phyloP scores from a whole-genome alignment of 2,113 vertebrate species.

The Scomber colias region DNA sequence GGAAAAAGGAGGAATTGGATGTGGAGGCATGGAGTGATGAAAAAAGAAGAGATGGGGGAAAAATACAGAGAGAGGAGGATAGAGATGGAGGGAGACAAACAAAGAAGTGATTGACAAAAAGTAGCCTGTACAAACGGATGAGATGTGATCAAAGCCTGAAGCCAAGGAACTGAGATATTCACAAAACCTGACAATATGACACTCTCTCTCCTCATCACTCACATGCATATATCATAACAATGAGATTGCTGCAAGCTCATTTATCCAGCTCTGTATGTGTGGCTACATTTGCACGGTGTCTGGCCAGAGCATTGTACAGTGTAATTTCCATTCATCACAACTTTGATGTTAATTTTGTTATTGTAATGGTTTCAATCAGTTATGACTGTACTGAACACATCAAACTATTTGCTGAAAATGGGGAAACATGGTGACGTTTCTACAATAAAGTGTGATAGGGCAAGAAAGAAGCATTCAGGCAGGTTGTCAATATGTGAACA shows the following conservation, averaged over 20 bases:
- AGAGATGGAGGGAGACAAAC: conserved; percentile 4
- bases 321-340: too few species aligned
- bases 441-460: too few species aligned
- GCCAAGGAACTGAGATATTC: conserved; percentile 30
- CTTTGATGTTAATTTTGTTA: background rate
- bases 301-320: too few species aligned
- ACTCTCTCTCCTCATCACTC: conserved; percentile 46
- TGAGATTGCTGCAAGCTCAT: conserved; percentile 46
- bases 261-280: background rate
- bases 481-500: too few species aligned
- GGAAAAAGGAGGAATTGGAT: conserved; percentile 2
- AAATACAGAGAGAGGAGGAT: background rate
- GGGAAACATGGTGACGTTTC: too few species aligned
- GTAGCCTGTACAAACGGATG: conserved; percentile 20
- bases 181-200: conserved; percentile 50
- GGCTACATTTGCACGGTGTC: background rate
- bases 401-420: background rate
- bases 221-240: conserved; percentile 22
- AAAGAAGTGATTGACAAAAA: conserved; percentile 32
- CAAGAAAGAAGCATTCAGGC: too few species aligned
- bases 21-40: background rate
- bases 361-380: background rate
- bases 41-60: background rate
- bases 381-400: background rate
- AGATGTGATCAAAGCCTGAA: conserved; percentile 48